Conservation (phyloP, 1,140 invertebrate genomes). For the Scaptomyza graminum region DNA sequence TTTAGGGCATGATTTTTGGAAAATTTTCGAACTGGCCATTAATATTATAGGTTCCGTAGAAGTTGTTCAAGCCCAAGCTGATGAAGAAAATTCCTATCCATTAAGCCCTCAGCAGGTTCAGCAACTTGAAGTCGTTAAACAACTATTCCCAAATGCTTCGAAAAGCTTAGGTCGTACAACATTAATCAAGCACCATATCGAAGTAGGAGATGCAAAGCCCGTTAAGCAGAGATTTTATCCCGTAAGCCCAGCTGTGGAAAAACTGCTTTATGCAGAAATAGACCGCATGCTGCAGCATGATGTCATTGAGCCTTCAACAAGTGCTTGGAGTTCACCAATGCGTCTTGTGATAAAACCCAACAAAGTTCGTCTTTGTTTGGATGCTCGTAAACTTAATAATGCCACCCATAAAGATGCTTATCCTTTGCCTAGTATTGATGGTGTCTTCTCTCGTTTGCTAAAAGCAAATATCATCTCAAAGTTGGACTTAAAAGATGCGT, state of each 20-base stretch:
- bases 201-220: background rate
- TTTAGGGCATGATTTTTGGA: background rate
- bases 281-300: too few relatives aligned
- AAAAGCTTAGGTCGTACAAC: too few relatives aligned
- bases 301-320: too few relatives aligned
- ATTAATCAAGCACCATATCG: too few relatives aligned
- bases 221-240: conserved; percentile 10
- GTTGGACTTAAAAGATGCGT: background rate
- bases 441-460: too few relatives aligned
- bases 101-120: too few relatives aligned
- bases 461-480: background rate
- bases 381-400: conserved; percentile 4
- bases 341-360: background rate
- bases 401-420: conserved; percentile 9
- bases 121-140: too few relatives aligned
- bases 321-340: too few relatives aligned
- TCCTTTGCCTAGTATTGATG: conserved; percentile 6
- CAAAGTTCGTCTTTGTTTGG: conserved; percentile 2
- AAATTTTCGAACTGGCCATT: background rate
- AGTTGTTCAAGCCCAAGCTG: too few relatives aligned
- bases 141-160: too few relatives aligned
- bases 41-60: background rate
- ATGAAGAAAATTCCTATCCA: too few relatives aligned
- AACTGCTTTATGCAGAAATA: conserved; percentile 4
- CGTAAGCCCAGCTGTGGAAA: conserved; percentile 4